phyloP scores from a whole-genome alignment of 2,888 invertebrate genomes.

The Tetramorium bicarinatum region DNA sequence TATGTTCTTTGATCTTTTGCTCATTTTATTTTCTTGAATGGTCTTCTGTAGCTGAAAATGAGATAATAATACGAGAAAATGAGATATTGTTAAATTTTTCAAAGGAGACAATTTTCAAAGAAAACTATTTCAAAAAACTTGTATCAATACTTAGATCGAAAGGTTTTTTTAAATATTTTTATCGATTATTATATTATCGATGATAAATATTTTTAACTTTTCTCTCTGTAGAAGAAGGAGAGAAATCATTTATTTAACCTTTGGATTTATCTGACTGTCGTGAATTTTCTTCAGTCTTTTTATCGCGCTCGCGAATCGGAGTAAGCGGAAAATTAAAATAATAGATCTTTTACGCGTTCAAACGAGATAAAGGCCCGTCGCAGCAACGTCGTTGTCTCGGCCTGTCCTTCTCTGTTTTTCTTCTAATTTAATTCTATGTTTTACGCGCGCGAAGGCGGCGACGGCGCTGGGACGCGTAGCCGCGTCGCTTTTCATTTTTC shows the following conservation, averaged over 20 bases:
- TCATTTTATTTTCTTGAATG: neutral
- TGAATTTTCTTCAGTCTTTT: conserved; percentile 2
- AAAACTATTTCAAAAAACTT: neutral
- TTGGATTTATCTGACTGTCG: neutral
- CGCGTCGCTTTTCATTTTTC: conserved; percentile 71
- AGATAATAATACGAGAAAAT: neutral
- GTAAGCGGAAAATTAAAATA: conserved; percentile 37
- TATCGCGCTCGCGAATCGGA: neutral
- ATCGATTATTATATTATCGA: neutral
- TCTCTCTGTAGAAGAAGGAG: neutral
- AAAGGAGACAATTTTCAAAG: too few species aligned
- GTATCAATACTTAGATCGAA: neutral
- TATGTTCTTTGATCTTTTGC: neutral
- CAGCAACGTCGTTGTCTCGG: conserved; percentile 64
- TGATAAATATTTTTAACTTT: neutral
- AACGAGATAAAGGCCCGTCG: conserved; percentile 59
- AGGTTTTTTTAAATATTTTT: neutral
- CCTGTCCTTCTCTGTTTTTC: conserved; percentile 58
- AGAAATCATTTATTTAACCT: neutral
- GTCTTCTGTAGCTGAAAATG: neutral
- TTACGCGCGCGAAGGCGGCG: conserved; percentile 52
- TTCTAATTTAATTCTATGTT: conserved; percentile 75
- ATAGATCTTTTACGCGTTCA: conserved; percentile 21
- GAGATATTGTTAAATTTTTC: neutral
- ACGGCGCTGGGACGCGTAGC: conserved; percentile 16